Base-by-base conservation (phyloP, 2,113 vertebrate genomes). In the Zosterops hypoxanthus region DNA sequence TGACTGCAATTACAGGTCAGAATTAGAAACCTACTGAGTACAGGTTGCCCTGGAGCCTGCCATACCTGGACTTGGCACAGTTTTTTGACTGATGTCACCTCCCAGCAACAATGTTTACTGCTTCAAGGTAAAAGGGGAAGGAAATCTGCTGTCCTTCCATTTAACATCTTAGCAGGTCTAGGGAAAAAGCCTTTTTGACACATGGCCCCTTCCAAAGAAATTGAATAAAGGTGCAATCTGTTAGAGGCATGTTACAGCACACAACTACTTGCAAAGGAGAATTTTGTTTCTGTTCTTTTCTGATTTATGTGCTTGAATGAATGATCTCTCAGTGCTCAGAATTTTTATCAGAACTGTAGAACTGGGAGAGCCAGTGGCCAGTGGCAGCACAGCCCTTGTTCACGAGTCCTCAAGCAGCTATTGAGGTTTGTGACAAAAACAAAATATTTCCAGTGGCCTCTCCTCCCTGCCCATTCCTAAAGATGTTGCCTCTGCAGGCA, bases 181-280 rank as follows among this genome's bases (percentile, higher is more conserved):
- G 88, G 86, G 69, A 70, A 93, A 94, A 93, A 94, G 34, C 86
- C 70, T 91, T 87, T 73, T 73, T 95, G 91, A 96, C 92, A 91
- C 65, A 57, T 24, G 50, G 73, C 39, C 70, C 28, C 66, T 94
- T 50, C 26, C 39, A 72, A 70, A 91, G 91, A 82, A 94, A 94
- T 77, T 80, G 88, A 95, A 94, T 92, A 84, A 87, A 92, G 75
- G 88, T 20, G 16, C 76, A 84, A 90, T 95, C 92, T 94, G 82
- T 87, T 71, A 69, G 64, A 86, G 79, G 44, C 53, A 28, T n/a
- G 92, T 88, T 93, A 81, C 68, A 75, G n/a, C 52, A 86, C 66
- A 59, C 36, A n/a, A 17, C 78, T 65, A 31, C 84, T 76, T 60
- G 82, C 52, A 79, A 84, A 90, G 77, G 72, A 71, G 82, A 88